Evolutionary conservation across 2,797 vertebrate genomes (phyloP).

Genomic region (Tamandua tetradactyla): DNA sequence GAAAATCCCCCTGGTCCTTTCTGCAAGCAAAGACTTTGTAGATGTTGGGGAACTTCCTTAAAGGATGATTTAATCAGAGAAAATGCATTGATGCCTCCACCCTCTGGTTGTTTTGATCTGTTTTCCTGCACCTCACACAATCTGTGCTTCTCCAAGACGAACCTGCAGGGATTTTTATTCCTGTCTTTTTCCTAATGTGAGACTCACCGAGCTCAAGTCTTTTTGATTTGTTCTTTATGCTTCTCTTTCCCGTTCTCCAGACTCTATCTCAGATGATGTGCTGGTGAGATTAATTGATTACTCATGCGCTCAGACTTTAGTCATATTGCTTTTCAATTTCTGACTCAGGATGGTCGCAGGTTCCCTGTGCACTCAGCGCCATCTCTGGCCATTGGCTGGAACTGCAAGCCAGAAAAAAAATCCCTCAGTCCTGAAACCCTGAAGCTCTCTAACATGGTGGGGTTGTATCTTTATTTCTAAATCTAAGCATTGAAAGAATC

Average conservation of each 20-base stretch:
- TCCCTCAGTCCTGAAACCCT: fast-evolving
- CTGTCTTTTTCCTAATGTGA: not conserved
- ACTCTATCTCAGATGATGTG: not conserved
- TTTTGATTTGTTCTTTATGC: not conserved
- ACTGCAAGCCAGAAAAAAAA: conserved; percentile 51
- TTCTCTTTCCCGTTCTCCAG: not conserved
- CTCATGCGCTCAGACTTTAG: not conserved
- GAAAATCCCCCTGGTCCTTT: not conserved
- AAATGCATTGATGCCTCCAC: not conserved
- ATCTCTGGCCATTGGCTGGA: conserved; percentile 72
- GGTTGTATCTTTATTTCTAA: not conserved
- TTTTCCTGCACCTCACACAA: not conserved
- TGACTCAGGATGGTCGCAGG: not conserved
- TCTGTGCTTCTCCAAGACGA: not conserved
- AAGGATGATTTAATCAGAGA: not conserved
- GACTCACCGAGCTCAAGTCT: not conserved
- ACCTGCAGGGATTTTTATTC: not conserved
- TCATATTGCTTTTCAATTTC: not conserved
- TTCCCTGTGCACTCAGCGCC: conserved; percentile 76
- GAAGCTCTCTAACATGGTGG: fast-evolving
- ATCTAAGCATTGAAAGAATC: not conserved
- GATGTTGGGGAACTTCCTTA: not conserved
- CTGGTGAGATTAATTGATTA: conserved; percentile 2
- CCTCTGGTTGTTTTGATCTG: not conserved
- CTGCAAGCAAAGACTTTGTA: not conserved